Evolutionary conservation across 2,888 invertebrate genomes (phyloP).

Genomic region (Heliconius erato): DNA sequence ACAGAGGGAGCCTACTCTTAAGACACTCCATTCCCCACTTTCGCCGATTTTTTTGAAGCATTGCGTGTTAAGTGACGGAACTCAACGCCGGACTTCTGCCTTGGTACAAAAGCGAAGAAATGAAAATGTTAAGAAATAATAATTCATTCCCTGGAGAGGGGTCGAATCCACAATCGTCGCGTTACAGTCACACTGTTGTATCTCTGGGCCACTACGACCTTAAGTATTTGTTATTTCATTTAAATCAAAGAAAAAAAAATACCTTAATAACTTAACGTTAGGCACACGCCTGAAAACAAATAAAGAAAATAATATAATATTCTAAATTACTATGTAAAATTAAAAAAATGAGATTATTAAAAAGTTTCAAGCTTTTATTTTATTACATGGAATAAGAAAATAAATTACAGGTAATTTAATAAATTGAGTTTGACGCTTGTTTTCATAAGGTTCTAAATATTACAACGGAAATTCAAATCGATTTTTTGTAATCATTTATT

Average conservation of each 20-base stretch:
- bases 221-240: not conserved
- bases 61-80: too few relatives aligned
- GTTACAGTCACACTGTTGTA: too few relatives aligned
- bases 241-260: not conserved
- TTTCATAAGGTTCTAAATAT: not conserved
- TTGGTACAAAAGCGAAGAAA: too few relatives aligned
- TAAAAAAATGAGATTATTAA: not conserved
- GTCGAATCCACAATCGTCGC: too few relatives aligned
- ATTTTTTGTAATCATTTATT: not conserved
- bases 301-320: not conserved
- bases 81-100: too few relatives aligned
- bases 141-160: too few relatives aligned
- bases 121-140: too few relatives aligned
- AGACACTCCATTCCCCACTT: too few relatives aligned
- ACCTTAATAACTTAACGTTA: not conserved
- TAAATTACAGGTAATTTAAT: constrained; percentile 1
- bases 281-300: not conserved
- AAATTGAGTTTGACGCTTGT: constrained; percentile 2
- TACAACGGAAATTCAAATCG: not conserved
- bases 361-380: not conserved
- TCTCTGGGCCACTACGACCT: too few relatives aligned
- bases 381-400: not conserved
- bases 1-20: too few relatives aligned
- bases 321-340: not conserved
- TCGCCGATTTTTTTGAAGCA: too few relatives aligned